Evolutionary conservation across 2,797 vertebrate genomes (phyloP), one percentile per base, ranked within the genome.

Genomic region (Zenarchopterus dispar): DNA sequence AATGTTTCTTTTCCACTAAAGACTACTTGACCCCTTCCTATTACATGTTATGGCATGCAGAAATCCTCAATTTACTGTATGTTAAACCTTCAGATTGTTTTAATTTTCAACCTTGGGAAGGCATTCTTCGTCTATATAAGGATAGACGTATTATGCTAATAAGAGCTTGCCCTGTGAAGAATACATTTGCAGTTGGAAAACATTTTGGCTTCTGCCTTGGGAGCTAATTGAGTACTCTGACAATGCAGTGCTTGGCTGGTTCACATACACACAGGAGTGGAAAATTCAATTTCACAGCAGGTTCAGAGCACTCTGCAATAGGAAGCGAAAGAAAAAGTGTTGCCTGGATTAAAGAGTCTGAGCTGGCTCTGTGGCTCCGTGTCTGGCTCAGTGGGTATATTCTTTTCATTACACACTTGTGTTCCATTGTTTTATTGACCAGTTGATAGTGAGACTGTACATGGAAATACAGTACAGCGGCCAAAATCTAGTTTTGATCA

Each of bases 221-320:
- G 89, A 91, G 82, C 87, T 90, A 92, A 91, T 91, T 92, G 90
- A 91, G 84, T 89, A 81, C 84, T 90, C 82, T 90, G 87, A 91
- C 89, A 91, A 90, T 85, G 88, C 81, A 82, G 76, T 86, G 89
- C 90, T 88, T 84, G 87, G 89, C 86, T 90, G 84, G 71, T 90
- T 88, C 86, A 86, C 82, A 57, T 82, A 90, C 84, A 90, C 88
- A 88, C 76, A 87, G 65, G 73, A 81, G 82, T 88, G 86, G 84
- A 86, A 89, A 91, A 92, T 92, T 92, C 89, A 90, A 92, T 91
- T 92, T 90, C 77, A 81, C 88, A 89, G 89, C 86, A 89, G 88
- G 86, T 92, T 91, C 84, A 82, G 81, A 85, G 84, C 73, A 80
- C 82, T 85, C 73, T 75, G 80, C 71, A 70, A 75, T 78, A 68